Evolutionary conservation across 2,797 vertebrate genomes (phyloP).

Genomic region (Leptatherina wallacei): DNA sequence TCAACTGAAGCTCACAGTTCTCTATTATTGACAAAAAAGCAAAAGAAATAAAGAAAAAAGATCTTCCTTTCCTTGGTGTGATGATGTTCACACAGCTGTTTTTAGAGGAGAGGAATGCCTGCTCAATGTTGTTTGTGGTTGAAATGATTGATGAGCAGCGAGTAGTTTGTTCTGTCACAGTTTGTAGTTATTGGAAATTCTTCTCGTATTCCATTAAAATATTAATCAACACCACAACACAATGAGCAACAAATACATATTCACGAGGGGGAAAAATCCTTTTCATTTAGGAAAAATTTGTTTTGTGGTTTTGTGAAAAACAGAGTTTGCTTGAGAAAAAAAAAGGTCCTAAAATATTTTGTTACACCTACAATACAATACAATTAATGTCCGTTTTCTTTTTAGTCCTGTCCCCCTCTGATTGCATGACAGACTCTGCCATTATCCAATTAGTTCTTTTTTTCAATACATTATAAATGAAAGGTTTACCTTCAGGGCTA

Average conservation of each 20-base stretch:
- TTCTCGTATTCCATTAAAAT: conserved; percentile 14
- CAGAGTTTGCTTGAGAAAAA: background rate
- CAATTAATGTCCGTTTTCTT: background rate
- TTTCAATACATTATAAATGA: conserved; percentile 8
- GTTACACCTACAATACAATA: background rate
- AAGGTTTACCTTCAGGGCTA: conserved; percentile 15
- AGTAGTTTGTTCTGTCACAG: conserved; percentile 16
- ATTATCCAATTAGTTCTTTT: conserved; percentile 12
- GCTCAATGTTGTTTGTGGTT: conserved; percentile 7
- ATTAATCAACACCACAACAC: conserved; percentile 31
- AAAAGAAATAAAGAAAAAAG: background rate
- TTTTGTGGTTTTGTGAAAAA: background rate
- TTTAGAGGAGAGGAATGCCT: conserved; percentile 27
- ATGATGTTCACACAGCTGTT: conserved; percentile 16
- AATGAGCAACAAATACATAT: background rate
- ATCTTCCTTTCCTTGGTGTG: background rate
- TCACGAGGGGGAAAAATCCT: background rate
- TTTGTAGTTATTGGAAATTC: conserved; percentile 12
- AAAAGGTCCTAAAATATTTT: background rate
- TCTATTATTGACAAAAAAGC: conserved; percentile 2
- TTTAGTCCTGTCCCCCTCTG: conserved; percentile 16
- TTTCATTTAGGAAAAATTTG: conserved; percentile 15
- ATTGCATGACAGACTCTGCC: conserved; percentile 19
- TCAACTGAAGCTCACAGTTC: background rate
- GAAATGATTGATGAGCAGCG: conserved; percentile 20